Evolutionary conservation across 2,797 vertebrate genomes (phyloP).

Genomic region (Diglossa cyanea): DNA sequence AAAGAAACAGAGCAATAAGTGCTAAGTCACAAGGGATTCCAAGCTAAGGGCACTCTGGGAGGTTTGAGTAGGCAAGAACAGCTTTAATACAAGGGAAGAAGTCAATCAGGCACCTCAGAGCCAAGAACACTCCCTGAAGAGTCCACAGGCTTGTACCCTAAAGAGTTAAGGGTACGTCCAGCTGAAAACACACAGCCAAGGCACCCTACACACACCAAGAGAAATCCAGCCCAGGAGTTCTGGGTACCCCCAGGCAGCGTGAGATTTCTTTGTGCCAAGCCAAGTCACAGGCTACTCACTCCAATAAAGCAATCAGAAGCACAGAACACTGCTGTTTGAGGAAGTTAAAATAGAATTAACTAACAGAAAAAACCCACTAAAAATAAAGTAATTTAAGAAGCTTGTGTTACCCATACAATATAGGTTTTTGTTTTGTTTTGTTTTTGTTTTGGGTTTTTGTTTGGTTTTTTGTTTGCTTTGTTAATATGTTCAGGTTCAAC

Average conservation of each 20-base stretch:
- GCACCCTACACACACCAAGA: not conserved
- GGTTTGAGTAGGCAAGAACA: not conserved
- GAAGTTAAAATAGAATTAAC: not conserved
- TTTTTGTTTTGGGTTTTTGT: not conserved
- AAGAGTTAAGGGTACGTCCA: not conserved
- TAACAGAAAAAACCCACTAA: fast-evolving
- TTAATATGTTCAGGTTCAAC: not conserved
- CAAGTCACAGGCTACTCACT: not conserved
- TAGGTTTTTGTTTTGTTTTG: fast-evolving
- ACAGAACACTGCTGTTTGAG: not conserved
- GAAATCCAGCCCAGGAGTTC: not conserved
- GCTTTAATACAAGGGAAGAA: not conserved
- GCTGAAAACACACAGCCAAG: not conserved
- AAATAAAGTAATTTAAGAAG: not conserved
- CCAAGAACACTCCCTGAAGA: not conserved
- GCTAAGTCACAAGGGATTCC: not conserved
- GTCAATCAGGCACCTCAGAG: not conserved
- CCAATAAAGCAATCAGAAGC: not conserved
- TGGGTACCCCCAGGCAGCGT: not conserved
- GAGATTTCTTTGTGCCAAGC: not conserved
- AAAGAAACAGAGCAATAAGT: not conserved
- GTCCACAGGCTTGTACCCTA: not conserved
- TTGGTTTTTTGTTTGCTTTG: not conserved
- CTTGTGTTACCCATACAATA: not conserved
- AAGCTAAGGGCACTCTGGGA: not conserved